Evolutionary conservation across 2,113 vertebrate species (phyloP), one percentile per base, ranked within the genome.

Genomic region (Carassius auratus): DNA sequence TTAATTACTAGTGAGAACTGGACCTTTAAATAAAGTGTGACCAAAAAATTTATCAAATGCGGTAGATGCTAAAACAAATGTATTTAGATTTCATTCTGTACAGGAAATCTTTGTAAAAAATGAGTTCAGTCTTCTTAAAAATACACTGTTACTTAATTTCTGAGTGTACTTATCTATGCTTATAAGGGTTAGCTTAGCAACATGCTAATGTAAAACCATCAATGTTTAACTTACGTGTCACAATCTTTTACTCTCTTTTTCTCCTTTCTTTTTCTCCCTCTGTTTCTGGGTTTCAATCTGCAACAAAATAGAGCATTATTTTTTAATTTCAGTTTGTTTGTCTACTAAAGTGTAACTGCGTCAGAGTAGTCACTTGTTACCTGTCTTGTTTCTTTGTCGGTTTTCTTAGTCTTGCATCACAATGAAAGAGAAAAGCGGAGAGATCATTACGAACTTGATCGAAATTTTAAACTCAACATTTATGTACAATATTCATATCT

Each of bases 211-310:
- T 71, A 26, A 17, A 26, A 68, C 33, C 9, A 4, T 80, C 23
- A 66, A 42, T 30, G 36, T 17, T 76, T 21, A 5, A 36, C 78
- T 93, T 88, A 95, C 94, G 88, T 92, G 83, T 94, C 93, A 88
- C 95, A 95, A 6, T 94, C 93, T 90, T 94, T 94, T 0, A 23
- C 38, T 93, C 91, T 94, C 85, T 92, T 92, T 88, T 86, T 92
- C 61, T 95, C 93, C 87, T 95, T 95, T 79, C 92, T 93, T 88
- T 91, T 95, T 85, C 86, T 93, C 52, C 94, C 94, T 91, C 89
- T 91, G 84, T 91, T 93, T 92, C 87, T 91, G 89, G 88, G 91
- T 30, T 90, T 93, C 90, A 86, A 90, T 85, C 95, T 95, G 59
- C 14, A 87, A 73, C 3, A 8, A 75, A 30, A 38, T 33, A 0